phyloP scores from a whole-genome alignment of 2,888 invertebrate species.

The Rhagonycha fulva region DNA sequence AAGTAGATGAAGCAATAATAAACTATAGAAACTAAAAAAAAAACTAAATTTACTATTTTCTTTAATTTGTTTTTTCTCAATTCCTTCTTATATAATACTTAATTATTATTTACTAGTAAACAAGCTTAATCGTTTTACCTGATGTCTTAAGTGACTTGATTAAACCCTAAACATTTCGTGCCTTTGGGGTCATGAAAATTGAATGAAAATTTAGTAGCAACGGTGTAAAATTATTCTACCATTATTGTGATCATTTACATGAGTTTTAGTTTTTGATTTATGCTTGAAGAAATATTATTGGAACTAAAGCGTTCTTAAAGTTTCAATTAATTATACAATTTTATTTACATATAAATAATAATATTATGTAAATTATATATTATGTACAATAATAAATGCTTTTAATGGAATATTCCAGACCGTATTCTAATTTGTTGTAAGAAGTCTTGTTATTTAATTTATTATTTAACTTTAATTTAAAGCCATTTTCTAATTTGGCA shows the following conservation, averaged over 20 bases:
- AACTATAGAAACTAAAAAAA: background rate
- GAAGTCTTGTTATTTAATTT: constrained; percentile 15
- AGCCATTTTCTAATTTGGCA: constrained; percentile 26
- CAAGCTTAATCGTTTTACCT: background rate
- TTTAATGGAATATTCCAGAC: background rate
- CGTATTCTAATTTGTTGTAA: background rate
- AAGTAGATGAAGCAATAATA: no score
- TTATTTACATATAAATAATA: background rate
- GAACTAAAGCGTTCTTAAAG: background rate
- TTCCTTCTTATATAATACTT: no score
- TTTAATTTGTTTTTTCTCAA: no score
- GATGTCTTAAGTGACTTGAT: background rate
- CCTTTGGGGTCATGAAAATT: background rate
- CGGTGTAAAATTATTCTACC: background rate
- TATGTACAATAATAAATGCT: background rate
- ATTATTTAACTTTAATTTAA: constrained; percentile 15
- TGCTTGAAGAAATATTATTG: background rate
- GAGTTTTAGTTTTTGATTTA: background rate
- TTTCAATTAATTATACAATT: background rate
- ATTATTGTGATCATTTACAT: background rate
- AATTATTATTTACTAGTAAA: background rate
- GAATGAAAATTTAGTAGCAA: background rate
- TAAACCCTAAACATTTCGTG: background rate
- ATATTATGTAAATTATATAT: background rate
- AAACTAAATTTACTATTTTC: background rate